These are phyloP conservation scores for Zaprionus nigranus DNA, from an alignment of 1,140 invertebrate species.

Conservation along the genomic window DNA sequence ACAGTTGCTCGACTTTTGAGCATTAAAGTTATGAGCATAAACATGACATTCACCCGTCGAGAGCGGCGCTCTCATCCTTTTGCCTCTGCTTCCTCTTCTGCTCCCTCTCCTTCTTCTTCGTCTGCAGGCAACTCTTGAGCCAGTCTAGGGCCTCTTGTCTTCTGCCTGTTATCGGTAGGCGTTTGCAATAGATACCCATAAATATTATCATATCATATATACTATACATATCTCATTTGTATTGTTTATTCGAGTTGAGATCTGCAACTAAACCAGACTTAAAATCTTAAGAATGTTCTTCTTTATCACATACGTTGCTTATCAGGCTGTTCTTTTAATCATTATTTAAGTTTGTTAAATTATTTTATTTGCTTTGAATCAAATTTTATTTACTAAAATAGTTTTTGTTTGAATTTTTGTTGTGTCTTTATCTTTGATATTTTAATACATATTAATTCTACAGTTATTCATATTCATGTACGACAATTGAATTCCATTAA, in stretches of 20 bases:
- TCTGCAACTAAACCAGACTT: not conserved
- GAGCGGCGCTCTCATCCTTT: slow-evolving; percentile 41
- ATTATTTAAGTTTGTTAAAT: too few relatives aligned
- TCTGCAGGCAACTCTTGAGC: slow-evolving; percentile 44
- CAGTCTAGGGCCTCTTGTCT: not conserved
- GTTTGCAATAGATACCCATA: slow-evolving; percentile 11
- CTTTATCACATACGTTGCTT: not conserved
- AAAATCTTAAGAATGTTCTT: not conserved
- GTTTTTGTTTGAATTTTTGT: too few relatives aligned
- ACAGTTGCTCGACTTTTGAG: slow-evolving; percentile 82
- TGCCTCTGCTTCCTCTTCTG: not conserved
- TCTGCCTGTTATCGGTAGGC: slow-evolving; percentile 26
- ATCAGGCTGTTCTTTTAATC: too few relatives aligned
- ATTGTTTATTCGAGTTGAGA: not conserved
- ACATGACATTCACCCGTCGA: slow-evolving; percentile 64
- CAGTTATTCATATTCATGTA: too few relatives aligned
- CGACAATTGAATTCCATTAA: too few relatives aligned
- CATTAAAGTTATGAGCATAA: slow-evolving; percentile 83
- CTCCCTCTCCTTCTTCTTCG: not conserved
- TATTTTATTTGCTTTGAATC: too few relatives aligned
- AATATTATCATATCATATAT: not conserved
- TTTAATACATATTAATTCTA: too few relatives aligned
- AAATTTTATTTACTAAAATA: too few relatives aligned
- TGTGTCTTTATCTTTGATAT: too few relatives aligned
- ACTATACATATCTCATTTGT: not conserved